Evolutionary conservation across 23 tunicate species (phyloP), one percentile per base, ranked within the genome.

Genomic region (Clavelina lepadiformis): DNA sequence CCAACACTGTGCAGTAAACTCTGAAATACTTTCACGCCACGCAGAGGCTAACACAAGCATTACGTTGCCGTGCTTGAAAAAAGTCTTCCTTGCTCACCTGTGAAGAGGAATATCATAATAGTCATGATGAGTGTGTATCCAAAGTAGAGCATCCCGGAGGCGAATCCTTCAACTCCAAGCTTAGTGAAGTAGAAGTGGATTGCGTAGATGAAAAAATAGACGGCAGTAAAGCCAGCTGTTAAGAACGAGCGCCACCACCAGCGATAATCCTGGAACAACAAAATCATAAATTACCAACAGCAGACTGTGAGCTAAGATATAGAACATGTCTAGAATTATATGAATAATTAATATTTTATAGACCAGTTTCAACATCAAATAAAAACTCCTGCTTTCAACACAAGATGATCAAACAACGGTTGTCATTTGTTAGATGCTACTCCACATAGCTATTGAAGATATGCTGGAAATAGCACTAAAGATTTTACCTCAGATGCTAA

Each of bases 181-280:
- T 94, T 87, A 24, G 95, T 74, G 60, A 67, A 38, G 80, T 94
- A 94, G 63, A 79, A 94, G 55, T 88, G 95, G 18, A 89, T 72
- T 0, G 99, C 80, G 47, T 94, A 94, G 41, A 86, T 8, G 69
- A 86, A 76, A 54, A 94, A 94, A 49, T 94, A 94, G 46, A 86
- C 77, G 3, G 99, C 99, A 24, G 99, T 85, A 78, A 80, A 94
- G 1, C 99, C 99, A 20, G 94, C 68, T 13, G 99, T 94, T 32
- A 94, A 69, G 56, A 82, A 94, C 23, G 85, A 75, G 37, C 99
- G 79, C 99, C 99, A 94, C 99, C 99, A 94, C 99, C 99, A 94
- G 31, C 94, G 83, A 67, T 94, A 94, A 75, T 94, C 99, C 91
- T 89, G 83, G 20, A 28, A 22, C 30, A 41, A 19, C 0, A 0